Conservation (phyloP, 2,797 vertebrate species). For the Platalea minor region DNA sequence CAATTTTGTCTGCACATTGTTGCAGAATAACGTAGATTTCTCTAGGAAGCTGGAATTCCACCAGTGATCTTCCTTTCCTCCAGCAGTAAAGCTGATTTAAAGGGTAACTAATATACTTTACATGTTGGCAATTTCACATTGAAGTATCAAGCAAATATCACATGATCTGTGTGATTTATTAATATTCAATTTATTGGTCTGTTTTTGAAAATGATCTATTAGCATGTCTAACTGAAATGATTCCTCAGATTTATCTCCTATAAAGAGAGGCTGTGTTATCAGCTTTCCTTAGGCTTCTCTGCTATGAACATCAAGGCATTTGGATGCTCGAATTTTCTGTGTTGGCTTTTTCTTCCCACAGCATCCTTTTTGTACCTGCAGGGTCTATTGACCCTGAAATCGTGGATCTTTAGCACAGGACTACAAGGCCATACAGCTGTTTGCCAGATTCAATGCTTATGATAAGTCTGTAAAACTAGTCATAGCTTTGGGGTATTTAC, state of each 20-base stretch:
- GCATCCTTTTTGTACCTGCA: not conserved
- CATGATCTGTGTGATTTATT: not conserved
- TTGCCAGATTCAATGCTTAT: not conserved
- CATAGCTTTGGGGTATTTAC: not conserved
- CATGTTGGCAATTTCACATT: not conserved
- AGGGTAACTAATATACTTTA: not conserved
- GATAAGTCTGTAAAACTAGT: not conserved
- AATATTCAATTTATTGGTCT: constrained; percentile 20
- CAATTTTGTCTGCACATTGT: not conserved
- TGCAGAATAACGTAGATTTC: not conserved
- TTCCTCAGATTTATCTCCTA: not conserved
- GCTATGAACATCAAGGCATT: not conserved
- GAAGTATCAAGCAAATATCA: not conserved
- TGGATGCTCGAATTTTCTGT: not conserved
- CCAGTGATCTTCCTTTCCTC: not conserved
- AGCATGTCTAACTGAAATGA: not conserved
- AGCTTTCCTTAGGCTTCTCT: not conserved
- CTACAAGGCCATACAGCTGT: not conserved
- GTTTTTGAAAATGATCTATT: not conserved
- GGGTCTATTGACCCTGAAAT: not conserved
- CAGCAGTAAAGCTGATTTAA: not conserved
- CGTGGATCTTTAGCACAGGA: not conserved
- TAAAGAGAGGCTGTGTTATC: not conserved
- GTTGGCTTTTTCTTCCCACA: not conserved
- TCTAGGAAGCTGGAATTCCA: not conserved